Evolutionary conservation across 2,113 vertebrate genomes (phyloP).

Genomic region (Oenanthe melanoleuca): DNA sequence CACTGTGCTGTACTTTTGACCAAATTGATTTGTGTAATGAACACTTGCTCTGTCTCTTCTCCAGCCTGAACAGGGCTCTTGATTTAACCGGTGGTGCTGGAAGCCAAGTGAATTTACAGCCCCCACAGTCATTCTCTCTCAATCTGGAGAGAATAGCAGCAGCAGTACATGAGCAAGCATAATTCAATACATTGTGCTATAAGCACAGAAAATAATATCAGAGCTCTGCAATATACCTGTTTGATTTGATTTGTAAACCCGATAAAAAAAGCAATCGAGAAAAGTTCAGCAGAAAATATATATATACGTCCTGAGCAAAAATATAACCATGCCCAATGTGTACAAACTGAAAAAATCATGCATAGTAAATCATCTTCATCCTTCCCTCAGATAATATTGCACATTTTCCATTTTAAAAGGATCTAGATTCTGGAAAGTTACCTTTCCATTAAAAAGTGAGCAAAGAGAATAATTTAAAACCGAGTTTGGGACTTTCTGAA

Average conservation of each 20-base stretch:
- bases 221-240: conserved; percentile 82
- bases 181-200: conserved; percentile 83
- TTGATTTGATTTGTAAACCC: conserved; percentile 88
- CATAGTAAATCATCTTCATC: conserved; percentile 66
- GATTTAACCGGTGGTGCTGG: conserved; percentile 77
- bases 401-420: conserved; percentile 56
- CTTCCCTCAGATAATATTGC: conserved; percentile 59
- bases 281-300: conserved; percentile 77
- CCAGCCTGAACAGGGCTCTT: conserved; percentile 77
- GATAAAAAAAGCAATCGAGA: conserved; percentile 85
- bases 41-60: conserved; percentile 80
- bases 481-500: background rate
- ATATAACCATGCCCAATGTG: conserved; percentile 70
- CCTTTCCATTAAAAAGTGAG: conserved; percentile 56
- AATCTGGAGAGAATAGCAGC: conserved; percentile 74
- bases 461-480: conserved; percentile 49
- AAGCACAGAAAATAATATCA: conserved; percentile 80
- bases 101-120: conserved; percentile 78
- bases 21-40: conserved; percentile 86
- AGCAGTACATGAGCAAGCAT: conserved; percentile 69
- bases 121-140: conserved; percentile 74
- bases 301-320: conserved; percentile 65
- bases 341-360: conserved; percentile 68
- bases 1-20: conserved; percentile 80
- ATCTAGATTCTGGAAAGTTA: conserved; percentile 42